Base-by-base conservation (phyloP, 2,113 vertebrate species). In the Turdus rufiventris region DNA sequence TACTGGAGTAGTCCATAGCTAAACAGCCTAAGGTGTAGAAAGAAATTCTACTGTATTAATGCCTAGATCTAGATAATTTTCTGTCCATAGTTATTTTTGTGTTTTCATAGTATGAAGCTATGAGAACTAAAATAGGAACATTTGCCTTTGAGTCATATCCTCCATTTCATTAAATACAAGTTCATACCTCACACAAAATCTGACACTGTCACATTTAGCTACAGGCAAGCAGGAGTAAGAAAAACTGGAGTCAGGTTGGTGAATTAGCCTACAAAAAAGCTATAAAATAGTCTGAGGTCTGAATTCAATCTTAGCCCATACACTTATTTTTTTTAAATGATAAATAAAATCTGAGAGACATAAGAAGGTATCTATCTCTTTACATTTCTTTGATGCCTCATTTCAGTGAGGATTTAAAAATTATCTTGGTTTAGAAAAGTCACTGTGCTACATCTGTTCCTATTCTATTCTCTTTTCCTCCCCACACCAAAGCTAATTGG, bases 141-240 rank as follows among this genome's bases (percentile, higher is more conserved):
- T 84, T 96, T 94, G 75, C 90, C 94, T 95, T 96, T 80, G 84
- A 91, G 86, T 76, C 70, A 95, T 93, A 91, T 79, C 76, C 70
- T 96, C 62, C 80, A 87, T 96, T 97, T 97, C 77, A 97, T 94
- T 94, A 94, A 95, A 91, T 72, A 65, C 76, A 54, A 82, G 66
- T 93, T 89, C 88, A 90, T 95, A 92, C 74, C 78, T 95, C 80
- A 93, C 47, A 77, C 36, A 43, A 74, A 96, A 85, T 89, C 91
- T 94, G 89, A 65, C 33, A 50, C 36, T 89, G 91, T 91, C 92
- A 87, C 76, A 96, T 94, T 91, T 97, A 79, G 77, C 91, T 95
- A 86, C 71, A 81, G 83, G 85, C 79, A 94, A 94, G 72, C 45
- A 91, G 43, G 38, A 95, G 68, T 73, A 90, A 95, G 76, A 91